Evolutionary conservation across 1,140 invertebrate genomes (phyloP).

Genomic region (Archivesica marissinica): DNA sequence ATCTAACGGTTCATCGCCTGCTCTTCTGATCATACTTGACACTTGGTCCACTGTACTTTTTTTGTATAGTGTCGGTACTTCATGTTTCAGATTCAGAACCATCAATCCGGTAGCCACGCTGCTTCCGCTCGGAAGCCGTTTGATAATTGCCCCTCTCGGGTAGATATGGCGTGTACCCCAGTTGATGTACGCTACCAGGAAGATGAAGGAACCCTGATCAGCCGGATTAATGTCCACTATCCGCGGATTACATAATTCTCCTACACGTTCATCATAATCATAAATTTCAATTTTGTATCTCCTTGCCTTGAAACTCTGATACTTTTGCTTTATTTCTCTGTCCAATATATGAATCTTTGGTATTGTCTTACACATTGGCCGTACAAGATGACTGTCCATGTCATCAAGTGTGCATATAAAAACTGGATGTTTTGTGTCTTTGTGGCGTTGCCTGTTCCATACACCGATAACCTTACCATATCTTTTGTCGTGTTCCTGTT

Average conservation of each 20-base stretch:
- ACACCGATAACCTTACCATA: conserved; percentile 74
- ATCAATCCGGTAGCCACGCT: conserved; percentile 17
- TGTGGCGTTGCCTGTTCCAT: conserved; percentile 59
- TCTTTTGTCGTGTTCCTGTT: conserved; percentile 17
- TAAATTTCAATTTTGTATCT: conserved; percentile 48
- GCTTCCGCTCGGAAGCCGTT: conserved; percentile 17
- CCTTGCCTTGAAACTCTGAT: conserved; percentile 7
- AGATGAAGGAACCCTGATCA: conserved; percentile 14
- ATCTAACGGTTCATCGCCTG: conserved; percentile 23
- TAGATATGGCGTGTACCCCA: conserved; percentile 50
- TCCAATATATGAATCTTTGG: conserved; percentile 77
- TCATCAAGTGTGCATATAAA: conserved; percentile 76
- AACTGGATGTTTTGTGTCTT: conserved; percentile 66
- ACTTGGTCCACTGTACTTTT: conserved; percentile 27
- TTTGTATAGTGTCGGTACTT: conserved; percentile 46
- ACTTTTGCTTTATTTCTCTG: conserved; percentile 40
- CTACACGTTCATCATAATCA: conserved; percentile 17
- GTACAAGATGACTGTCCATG: conserved; percentile 71
- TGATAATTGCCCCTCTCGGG: conserved; percentile 49
- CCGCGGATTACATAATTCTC: not conserved
- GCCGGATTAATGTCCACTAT: conserved; percentile 28
- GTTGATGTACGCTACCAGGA: conserved; percentile 34
- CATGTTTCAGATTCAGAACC: conserved; percentile 39
- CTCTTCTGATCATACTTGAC: not conserved
- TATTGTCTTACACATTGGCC: conserved; percentile 76